Percentiles rank a stretch among this genome's conserved stretches.
Conservation (phyloP, 2,113 vertebrate species). For the Probosciger aterrimus region DNA sequence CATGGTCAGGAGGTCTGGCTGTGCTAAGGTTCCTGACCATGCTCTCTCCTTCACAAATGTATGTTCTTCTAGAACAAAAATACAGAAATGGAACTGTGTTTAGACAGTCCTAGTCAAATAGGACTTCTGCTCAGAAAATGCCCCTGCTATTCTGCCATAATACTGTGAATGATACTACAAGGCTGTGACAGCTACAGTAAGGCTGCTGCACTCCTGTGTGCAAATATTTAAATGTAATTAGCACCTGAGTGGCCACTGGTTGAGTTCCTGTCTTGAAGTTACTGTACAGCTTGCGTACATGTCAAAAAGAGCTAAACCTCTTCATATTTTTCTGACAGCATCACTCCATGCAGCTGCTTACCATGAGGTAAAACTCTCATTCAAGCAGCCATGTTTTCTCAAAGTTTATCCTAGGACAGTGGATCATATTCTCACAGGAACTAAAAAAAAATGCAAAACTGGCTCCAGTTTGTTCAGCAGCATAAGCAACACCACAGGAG, state of each 20-base stretch:
- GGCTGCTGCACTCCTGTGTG: neutral
- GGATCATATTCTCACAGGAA: neutral
- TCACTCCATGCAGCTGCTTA: neutral
- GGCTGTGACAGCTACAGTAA: neutral
- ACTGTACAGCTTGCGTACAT: neutral
- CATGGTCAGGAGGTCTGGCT: neutral
- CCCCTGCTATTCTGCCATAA: neutral
- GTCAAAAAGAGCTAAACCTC: neutral
- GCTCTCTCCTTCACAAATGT: neutral
- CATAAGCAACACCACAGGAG: slow-evolving; percentile 25
- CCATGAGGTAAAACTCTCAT: neutral
- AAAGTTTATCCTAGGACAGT: neutral
- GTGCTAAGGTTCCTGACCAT: neutral
- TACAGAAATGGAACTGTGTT: neutral
- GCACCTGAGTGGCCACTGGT: neutral
- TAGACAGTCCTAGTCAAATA: neutral
- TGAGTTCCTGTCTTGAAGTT: neutral
- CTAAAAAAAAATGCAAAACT: neutral
- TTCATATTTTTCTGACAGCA: neutral
- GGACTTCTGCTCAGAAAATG: neutral
- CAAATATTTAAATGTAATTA: neutral
- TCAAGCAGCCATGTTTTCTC: neutral
- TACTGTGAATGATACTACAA: neutral
- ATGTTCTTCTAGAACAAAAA: neutral
- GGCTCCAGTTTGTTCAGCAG: slow-evolving; percentile 11